Evolutionary conservation across 30 jellyfish, hydroid and myxozoan genomes (phyloP).

Genomic region (Hydractinia echinata): DNA sequence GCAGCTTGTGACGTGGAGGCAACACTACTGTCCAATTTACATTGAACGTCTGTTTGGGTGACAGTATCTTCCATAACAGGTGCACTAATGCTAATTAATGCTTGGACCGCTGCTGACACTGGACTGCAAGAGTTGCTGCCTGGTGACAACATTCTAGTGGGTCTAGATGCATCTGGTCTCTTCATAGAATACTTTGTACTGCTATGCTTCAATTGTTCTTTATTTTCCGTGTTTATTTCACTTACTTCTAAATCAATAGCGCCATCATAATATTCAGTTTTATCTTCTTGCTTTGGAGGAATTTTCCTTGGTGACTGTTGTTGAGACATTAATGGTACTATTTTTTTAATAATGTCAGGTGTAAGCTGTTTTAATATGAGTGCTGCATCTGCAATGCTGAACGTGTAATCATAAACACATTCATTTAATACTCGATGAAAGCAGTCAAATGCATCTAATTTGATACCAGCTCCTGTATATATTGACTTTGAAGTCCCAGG

Average conservation of each 20-base stretch:
- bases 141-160: slow-evolving; percentile 53
- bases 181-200: slow-evolving; percentile 13
- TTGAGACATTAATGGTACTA: slow-evolving; percentile 46
- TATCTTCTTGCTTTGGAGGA: slow-evolving; percentile 24
- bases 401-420: slow-evolving; percentile 45
- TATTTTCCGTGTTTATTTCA: slow-evolving; percentile 32
- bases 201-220: neutral
- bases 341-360: slow-evolving; percentile 63
- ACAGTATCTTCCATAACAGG: slow-evolving; percentile 13
- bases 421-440: slow-evolving; percentile 64
- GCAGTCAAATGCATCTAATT: slow-evolving; percentile 79
- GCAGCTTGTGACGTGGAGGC: neutral
- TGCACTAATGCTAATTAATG: slow-evolving; percentile 75
- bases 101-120: slow-evolving; percentile 94
- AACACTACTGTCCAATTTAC: neutral
- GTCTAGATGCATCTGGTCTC: slow-evolving; percentile 63
- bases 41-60: slow-evolving; percentile 13
- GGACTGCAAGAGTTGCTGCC: slow-evolving; percentile 91
- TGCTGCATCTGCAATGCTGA: slow-evolving; percentile 69
- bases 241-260: slow-evolving; percentile 49
- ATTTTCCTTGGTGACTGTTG: slow-evolving; percentile 5
- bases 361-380: slow-evolving; percentile 65
- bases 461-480: slow-evolving; percentile 38
- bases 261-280: slow-evolving; percentile 29
- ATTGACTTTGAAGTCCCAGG: slow-evolving; percentile 5